A percentile compares a stretch with the other conserved stretches of the same genome.
phyloP scores from a whole-genome alignment of 2,113 vertebrate genomes.

The rabbit (Oryctolagus cuniculus) region DNA sequence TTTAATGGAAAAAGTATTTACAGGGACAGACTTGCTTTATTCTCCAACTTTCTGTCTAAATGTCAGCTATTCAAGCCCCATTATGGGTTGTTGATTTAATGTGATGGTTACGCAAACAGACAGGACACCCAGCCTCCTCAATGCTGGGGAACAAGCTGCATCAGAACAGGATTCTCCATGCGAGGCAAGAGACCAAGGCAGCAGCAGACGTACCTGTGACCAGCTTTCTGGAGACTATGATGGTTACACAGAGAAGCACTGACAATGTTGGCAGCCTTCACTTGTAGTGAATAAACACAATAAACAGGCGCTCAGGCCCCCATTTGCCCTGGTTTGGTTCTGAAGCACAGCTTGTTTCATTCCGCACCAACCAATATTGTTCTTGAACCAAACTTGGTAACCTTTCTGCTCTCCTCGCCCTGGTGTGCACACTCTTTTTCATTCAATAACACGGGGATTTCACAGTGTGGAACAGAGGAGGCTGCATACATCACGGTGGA shows the following conservation, averaged over 20 bases:
- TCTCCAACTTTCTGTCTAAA: slow-evolving; percentile 57
- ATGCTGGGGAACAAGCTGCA: background rate
- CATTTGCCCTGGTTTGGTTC: slow-evolving; percentile 27
- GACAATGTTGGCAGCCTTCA: background rate
- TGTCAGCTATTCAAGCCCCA: slow-evolving; percentile 19
- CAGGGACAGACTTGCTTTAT: slow-evolving; percentile 35
- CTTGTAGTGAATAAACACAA: slow-evolving; percentile 50
- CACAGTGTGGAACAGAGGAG: slow-evolving; percentile 59
- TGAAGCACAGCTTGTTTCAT: slow-evolving; percentile 30
- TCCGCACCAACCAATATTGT: slow-evolving; percentile 10
- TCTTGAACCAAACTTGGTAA: slow-evolving; percentile 65
- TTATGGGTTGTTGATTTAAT: slow-evolving; percentile 59
- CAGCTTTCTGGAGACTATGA: background rate
- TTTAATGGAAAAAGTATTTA: slow-evolving; percentile 41
- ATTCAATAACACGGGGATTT: slow-evolving; percentile 73
- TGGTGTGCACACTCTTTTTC: slow-evolving; percentile 33
- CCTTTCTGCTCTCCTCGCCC: slow-evolving; percentile 64
- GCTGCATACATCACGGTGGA: slow-evolving; percentile 76
- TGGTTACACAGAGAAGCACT: background rate
- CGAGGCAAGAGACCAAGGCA: background rate
- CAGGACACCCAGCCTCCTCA: background rate
- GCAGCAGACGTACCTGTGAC: background rate
- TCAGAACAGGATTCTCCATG: background rate
- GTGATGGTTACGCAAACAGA: slow-evolving; percentile 46
- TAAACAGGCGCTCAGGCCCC: background rate